These are phyloP conservation scores for Stichopus horrens DNA, from an alignment of 53 echinoderm and acorn worm species.

Conservation along the genomic window DNA sequence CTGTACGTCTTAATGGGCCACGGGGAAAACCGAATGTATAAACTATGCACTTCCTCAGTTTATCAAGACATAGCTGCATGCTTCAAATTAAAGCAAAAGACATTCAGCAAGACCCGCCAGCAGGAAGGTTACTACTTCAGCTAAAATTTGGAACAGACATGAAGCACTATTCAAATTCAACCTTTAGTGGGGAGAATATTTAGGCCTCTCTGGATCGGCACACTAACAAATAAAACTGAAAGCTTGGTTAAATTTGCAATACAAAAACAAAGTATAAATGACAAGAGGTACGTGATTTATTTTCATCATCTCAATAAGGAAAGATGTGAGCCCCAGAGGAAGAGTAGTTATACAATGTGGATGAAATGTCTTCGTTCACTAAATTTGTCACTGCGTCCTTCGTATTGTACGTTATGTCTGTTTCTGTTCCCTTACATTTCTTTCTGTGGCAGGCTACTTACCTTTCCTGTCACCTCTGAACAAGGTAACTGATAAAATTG, in stretches of 20 bases:
- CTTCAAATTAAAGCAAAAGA: neutral
- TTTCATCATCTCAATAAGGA: neutral
- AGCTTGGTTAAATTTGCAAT: neutral
- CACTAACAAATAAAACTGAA: neutral
- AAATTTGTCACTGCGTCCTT: no score
- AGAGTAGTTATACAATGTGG: no score
- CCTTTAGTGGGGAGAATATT: neutral
- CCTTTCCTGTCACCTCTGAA: no score
- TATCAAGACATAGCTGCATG: neutral
- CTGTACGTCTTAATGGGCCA: neutral
- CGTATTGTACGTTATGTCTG: no score
- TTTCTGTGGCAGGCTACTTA: no score
- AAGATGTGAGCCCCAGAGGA: no score
- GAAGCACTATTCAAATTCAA: neutral
- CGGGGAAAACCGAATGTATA: neutral
- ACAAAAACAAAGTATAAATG: neutral
- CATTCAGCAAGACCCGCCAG: neutral
- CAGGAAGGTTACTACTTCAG: neutral
- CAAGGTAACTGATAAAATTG: no score
- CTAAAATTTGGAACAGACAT: neutral
- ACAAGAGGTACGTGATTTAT: neutral
- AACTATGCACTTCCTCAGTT: neutral
- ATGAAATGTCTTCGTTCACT: no score
- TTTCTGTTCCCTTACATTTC: no score
- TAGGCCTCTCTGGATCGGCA: neutral